Percentiles rank a stretch among this genome's conserved stretches.
phyloP scores from a whole-genome alignment of 1,140 invertebrate genomes.

The Coptotermes formosanus region DNA sequence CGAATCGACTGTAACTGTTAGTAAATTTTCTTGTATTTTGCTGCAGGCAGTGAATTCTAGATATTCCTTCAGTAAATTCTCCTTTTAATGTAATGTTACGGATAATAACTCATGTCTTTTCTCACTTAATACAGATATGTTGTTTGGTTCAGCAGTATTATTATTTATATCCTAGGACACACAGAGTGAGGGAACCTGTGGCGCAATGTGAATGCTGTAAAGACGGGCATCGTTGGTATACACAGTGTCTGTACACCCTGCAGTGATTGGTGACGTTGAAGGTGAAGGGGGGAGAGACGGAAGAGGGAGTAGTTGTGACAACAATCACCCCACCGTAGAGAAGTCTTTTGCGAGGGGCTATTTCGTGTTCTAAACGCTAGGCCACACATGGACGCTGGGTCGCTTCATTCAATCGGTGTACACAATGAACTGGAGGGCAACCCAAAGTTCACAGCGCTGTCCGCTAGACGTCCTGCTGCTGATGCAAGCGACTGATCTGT shows the following conservation, averaged over 20 bases:
- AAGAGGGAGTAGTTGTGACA: slow-evolving; percentile 49
- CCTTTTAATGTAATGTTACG: too few relatives aligned
- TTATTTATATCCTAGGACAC: not conserved
- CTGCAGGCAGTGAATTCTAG: too few relatives aligned
- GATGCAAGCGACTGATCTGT: too few relatives aligned
- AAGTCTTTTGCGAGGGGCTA: slow-evolving; percentile 92
- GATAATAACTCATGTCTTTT: too few relatives aligned
- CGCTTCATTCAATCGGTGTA: slow-evolving; percentile 17
- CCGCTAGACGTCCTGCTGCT: too few relatives aligned
- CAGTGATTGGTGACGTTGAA: not conserved
- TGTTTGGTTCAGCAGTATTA: not conserved
- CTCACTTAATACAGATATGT: not conserved
- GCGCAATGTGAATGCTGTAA: not conserved
- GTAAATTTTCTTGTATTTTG: too few relatives aligned
- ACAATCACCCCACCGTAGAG: slow-evolving; percentile 90
- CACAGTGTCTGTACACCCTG: not conserved
- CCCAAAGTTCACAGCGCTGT: slow-evolving; percentile 37
- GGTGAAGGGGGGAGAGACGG: not conserved
- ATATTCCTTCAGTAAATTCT: too few relatives aligned
- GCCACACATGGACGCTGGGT: slow-evolving; percentile 77
- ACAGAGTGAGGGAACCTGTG: not conserved
- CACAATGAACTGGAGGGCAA: not conserved
- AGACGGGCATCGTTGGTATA: not conserved
- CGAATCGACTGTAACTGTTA: too few relatives aligned
- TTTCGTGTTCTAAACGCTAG: slow-evolving; percentile 91